Evolutionary conservation across 2,113 vertebrate species (phyloP), one percentile per base, ranked within the genome.

Genomic region (Cacatua alba): DNA sequence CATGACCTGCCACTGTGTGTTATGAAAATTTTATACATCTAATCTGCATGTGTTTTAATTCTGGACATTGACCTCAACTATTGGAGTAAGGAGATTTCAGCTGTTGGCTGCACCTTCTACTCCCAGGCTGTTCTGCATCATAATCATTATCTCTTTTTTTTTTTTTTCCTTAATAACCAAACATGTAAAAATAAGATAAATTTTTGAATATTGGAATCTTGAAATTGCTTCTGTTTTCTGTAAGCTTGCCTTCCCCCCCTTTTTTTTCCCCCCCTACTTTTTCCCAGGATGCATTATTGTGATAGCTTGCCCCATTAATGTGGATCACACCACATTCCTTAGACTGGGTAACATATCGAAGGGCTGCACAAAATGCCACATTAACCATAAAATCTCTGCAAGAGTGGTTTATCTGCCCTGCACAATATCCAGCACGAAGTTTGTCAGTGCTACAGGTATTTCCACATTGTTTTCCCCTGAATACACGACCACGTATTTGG

Each of bases 401-500:
- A 10, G 18, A 55, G 26, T 2, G 29, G 13, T 17, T 79, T 17
- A 33, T 41, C 25, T 49, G 31, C 26, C 13, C 1, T 6, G 11
- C 25, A 20, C 33, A 25, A 26, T 6, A 74, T 1, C 41, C 39
- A 60, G 48, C 48, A 46, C 15, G 6, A 63, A 69, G 48, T 65
- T 13, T n/a, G 29, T 1, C 48, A 26, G 4, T 5, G 24, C 21
- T 25, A 11, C 0, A 21, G 10, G 11, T 2, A 26, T 82, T 39
- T 62, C 51, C 44, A 39, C 5, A 3, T 5, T 11, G 16, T 11
- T 55, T 64, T 25, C 62, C 65, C 41, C 8, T 7, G 28, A 41
- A 53, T 1, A 35, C 1, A 33, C 0, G 35, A 29, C 21, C 13
- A 0, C 1, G 2, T 14, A 60, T 65, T 13, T 11, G 14, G 29